Conservation (phyloP, 2,888 invertebrate genomes). For the Ophion obscuratus region DNA sequence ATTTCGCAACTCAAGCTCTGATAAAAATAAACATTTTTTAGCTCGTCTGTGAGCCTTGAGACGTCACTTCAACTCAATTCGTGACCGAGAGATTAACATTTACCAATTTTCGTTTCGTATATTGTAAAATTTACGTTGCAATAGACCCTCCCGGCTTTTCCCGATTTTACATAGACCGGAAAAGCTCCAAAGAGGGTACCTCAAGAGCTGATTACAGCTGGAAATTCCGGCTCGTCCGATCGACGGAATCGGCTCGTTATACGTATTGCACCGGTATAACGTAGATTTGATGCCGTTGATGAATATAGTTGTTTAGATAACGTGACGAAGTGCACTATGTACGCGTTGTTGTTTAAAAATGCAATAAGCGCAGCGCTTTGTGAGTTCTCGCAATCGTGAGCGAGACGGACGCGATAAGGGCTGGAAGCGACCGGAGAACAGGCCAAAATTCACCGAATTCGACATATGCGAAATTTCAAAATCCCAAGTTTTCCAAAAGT, state of each 20-base stretch:
- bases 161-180: slow-evolving; percentile 58
- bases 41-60: neutral
- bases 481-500: too few species aligned
- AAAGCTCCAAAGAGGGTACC: slow-evolving; percentile 74
- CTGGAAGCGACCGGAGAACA: too few species aligned
- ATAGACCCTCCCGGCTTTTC: slow-evolving; percentile 72
- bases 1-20: neutral
- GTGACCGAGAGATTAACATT: slow-evolving; percentile 17
- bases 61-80: slow-evolving; percentile 1
- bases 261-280: slow-evolving; percentile 49
- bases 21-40: neutral
- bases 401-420: too few species aligned
- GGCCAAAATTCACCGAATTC: too few species aligned
- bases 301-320: slow-evolving; percentile 36
- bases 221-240: slow-evolving; percentile 9
- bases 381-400: too few species aligned
- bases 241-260: slow-evolving; percentile 56
- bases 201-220: slow-evolving; percentile 4
- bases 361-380: too few species aligned
- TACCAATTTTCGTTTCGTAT: slow-evolving; percentile 65
- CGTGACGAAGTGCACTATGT: slow-evolving; percentile 24
- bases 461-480: too few species aligned
- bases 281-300: slow-evolving; percentile 36
- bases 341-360: neutral
- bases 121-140: slow-evolving; percentile 63